These are phyloP conservation scores for Cheirogaleus major DNA, from an alignment of 2,797 vertebrate genomes.

Conservation along the genomic window DNA sequence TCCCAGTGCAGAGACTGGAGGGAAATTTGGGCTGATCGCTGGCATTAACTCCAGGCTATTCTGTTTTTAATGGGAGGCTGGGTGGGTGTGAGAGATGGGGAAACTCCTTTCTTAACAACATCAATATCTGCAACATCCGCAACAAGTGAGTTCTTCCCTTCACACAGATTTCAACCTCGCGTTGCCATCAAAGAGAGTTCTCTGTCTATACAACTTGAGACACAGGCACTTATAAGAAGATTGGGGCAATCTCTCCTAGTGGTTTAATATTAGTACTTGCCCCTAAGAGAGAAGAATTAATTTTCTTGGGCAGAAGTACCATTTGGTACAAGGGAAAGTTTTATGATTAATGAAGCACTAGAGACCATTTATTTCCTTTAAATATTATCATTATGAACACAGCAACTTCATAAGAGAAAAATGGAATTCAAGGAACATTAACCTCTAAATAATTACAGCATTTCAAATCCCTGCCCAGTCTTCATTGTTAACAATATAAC, in stretches of 20 bases:
- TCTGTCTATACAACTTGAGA: not conserved
- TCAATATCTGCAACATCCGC: not conserved
- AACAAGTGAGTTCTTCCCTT: not conserved
- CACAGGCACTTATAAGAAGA: not conserved
- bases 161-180: not conserved
- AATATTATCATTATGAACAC: conserved; percentile 29
- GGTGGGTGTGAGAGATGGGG: no score
- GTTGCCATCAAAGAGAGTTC: not conserved
- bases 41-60: not conserved
- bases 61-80: not conserved
- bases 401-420: conserved; percentile 62
- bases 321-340: conserved; percentile 30
- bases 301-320: conserved; percentile 28
- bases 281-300: conserved; percentile 35
- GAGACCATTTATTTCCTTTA: conserved; percentile 52
- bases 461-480: conserved; percentile 17
- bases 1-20: not conserved
- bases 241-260: not conserved
- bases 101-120: not conserved
- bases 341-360: conserved; percentile 43
- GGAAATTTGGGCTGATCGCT: not conserved
- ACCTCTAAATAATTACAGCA: conserved; percentile 45
- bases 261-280: conserved; percentile 28
- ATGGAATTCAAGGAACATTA: conserved; percentile 61
- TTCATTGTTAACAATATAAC: not conserved